These are phyloP conservation scores for Dufourea novaeangliae DNA, from an alignment of 1,140 invertebrate genomes.

Conservation along the genomic window DNA sequence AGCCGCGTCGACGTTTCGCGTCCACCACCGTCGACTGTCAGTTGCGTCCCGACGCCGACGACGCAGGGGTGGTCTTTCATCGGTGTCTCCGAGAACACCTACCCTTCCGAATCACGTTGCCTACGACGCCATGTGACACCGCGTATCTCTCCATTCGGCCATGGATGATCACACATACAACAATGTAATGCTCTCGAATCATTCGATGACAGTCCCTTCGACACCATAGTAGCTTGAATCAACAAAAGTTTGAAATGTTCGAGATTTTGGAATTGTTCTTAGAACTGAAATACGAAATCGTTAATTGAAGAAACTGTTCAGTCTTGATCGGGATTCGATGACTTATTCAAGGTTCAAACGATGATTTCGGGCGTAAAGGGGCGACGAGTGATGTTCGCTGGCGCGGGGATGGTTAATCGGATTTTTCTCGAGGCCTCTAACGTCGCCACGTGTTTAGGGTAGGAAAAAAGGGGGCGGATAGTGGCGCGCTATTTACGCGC, in stretches of 20 bases:
- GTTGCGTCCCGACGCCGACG: conserved; percentile 75
- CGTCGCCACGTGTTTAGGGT: conserved; percentile 1
- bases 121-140: conserved; percentile 67
- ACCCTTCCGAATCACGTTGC: background rate
- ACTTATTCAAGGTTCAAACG: too few species aligned
- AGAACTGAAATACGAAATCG: too few species aligned
- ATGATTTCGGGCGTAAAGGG: background rate
- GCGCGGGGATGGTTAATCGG: background rate
- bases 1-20: conserved; percentile 65
- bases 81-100: background rate
- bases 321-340: too few species aligned
- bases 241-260: too few species aligned
- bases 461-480: background rate
- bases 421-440: conserved; percentile 4
- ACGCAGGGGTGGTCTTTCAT: conserved; percentile 54
- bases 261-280: too few species aligned
- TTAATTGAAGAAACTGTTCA: too few species aligned
- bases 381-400: background rate
- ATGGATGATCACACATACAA: conserved; percentile 9
- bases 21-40: conserved; percentile 63
- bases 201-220: too few species aligned
- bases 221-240: too few species aligned
- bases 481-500: conserved; percentile 28
- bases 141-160: background rate
- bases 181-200: background rate